Base-by-base conservation (phyloP, 2,888 invertebrate species). In the Clanis bilineata region DNA sequence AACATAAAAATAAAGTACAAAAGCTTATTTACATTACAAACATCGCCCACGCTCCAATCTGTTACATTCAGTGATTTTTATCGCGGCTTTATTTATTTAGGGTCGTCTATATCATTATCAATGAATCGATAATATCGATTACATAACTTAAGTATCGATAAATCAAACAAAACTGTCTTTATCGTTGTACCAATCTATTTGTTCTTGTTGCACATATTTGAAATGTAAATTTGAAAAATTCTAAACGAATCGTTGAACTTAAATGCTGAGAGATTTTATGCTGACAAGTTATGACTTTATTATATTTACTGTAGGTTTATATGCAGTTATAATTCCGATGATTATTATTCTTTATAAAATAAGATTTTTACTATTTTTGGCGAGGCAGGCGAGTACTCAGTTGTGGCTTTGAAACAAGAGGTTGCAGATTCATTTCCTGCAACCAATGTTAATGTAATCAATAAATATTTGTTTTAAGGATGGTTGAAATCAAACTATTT, bases 81-180 rank as follows among this genome's bases (percentile, higher is more conserved):
- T 77, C 68, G 28, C 56, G 25, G 63, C 58, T 69, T 64, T 82
- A 76, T 84, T 80, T 79, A 77, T 82, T 80, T 79, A 79, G 74
- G 77, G 65, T 71, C 79, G 73, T 75, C 74, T 73, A 71, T 71
- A 75, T 76, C 73, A 77, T 77, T 77, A 83, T 78, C 78, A 73
- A 72, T 72, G 62, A 66, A 67, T 69, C 65, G 64, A 70, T 69
- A 67, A 70, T 74, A 81, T 78, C 76, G 77, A 80, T 82, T 84
- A 81, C 82, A 75, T 64, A 67, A 61, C 64, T 66, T 67, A 73
- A 71, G 67, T 69, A 67, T 72, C 74, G 71, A 81, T 83, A 83
- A 76, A 80, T 83, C 80, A 79, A 71, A 67, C 64, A 70, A 73
- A 75, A 62, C 68, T 66, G 63, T 69, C 61, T 62, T 63, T 61